Conservation (phyloP, 2,797 vertebrate genomes). For the Notolepis coatsorum region DNA sequence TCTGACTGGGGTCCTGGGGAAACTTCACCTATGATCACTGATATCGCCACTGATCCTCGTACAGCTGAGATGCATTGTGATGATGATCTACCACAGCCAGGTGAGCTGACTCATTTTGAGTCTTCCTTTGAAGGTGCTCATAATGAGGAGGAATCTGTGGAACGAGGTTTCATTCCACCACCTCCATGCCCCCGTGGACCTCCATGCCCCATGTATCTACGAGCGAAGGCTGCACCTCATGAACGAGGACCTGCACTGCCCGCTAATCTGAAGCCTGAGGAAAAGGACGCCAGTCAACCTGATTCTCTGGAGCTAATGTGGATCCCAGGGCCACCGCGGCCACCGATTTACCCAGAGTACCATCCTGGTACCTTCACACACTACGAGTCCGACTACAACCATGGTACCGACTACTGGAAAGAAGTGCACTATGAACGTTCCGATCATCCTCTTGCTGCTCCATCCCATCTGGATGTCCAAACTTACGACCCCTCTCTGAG, state of each 20-base stretch:
- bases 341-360: no score
- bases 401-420: slow-evolving; percentile 6
- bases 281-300: no score
- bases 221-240: no score
- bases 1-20: background rate
- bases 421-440: slow-evolving; percentile 24
- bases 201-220: no score
- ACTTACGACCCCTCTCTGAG: no score
- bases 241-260: no score
- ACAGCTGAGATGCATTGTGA: background rate
- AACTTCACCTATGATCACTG: background rate
- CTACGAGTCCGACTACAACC: slow-evolving; percentile 10
- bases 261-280: fast-evolving
- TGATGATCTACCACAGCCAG: slow-evolving; percentile 19
- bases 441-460: background rate
- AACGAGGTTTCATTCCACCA: background rate
- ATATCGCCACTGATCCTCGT: background rate
- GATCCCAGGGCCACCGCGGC: no score
- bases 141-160: slow-evolving; percentile 26
- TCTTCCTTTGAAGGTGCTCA: slow-evolving; percentile 15
- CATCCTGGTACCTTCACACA: slow-evolving; percentile 11
- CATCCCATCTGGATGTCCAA: background rate
- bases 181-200: no score
- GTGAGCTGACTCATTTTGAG: slow-evolving; percentile 10
- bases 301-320: background rate